Conservation (phyloP, 2,113 vertebrate species). For the Phyllostomus discolor region DNA sequence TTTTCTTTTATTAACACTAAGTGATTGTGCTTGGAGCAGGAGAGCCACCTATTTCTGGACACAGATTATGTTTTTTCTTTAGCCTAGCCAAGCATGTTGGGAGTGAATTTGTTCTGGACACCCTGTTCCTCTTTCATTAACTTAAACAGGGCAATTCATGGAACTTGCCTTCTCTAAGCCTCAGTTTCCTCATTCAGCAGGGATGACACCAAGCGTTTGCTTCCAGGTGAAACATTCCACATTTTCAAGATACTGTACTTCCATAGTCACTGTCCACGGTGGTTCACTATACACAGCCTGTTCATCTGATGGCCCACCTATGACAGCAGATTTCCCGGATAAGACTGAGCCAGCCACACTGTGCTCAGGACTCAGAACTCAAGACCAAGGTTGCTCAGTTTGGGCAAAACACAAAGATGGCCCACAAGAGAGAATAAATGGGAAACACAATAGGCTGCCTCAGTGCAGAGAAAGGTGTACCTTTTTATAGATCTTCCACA, state of each 20-base stretch:
- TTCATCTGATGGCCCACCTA: accelerated
- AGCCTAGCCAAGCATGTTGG: background rate
- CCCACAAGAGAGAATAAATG: background rate
- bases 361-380: background rate
- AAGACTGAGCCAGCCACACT: background rate
- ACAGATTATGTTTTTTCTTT: background rate
- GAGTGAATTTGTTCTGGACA: background rate
- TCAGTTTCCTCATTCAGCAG: background rate
- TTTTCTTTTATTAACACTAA: background rate
- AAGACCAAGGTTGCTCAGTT: background rate
- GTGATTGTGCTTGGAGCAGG: background rate
- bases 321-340: background rate
- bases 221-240: background rate
- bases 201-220: background rate
- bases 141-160: background rate
- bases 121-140: background rate
- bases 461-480: background rate
- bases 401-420: background rate
- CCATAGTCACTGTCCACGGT: accelerated
- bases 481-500: background rate
- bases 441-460: background rate
- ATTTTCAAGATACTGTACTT: background rate
- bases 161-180: background rate
- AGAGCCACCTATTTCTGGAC: background rate
- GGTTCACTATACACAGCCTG: accelerated